Percentiles rank a stretch among this genome's conserved stretches.
Conservation (phyloP, 2,113 vertebrate species). For the Scolopax mira region DNA sequence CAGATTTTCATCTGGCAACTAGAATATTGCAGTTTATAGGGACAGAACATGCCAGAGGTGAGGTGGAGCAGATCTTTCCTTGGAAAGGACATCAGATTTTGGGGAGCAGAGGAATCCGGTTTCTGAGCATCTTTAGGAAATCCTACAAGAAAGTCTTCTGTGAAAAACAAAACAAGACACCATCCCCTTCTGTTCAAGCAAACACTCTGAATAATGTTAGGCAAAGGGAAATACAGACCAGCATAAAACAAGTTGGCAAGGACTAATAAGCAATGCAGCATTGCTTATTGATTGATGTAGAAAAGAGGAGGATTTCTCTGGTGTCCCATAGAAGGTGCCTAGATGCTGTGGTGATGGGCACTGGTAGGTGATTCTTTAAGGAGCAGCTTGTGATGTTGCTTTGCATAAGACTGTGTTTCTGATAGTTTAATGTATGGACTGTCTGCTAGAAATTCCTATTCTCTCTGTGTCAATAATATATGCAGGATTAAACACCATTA, state of each 20-base stretch:
- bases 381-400: background rate
- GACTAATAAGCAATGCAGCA: background rate
- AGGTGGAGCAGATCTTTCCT: background rate
- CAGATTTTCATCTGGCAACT: background rate
- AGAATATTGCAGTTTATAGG: background rate
- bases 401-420: background rate
- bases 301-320: background rate
- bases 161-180: background rate
- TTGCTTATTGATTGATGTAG: background rate
- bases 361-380: background rate
- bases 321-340: background rate
- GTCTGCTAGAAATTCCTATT: background rate
- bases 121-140: background rate
- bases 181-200: background rate
- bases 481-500: background rate
- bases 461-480: background rate
- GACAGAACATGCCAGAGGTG: background rate
- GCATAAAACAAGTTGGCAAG: background rate
- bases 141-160: background rate
- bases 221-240: background rate
- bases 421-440: background rate
- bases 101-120: background rate
- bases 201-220: background rate
- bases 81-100: background rate
- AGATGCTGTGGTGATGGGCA: background rate